Conservation (phyloP, 2,113 vertebrate species). For the Meriones unguiculatus region DNA sequence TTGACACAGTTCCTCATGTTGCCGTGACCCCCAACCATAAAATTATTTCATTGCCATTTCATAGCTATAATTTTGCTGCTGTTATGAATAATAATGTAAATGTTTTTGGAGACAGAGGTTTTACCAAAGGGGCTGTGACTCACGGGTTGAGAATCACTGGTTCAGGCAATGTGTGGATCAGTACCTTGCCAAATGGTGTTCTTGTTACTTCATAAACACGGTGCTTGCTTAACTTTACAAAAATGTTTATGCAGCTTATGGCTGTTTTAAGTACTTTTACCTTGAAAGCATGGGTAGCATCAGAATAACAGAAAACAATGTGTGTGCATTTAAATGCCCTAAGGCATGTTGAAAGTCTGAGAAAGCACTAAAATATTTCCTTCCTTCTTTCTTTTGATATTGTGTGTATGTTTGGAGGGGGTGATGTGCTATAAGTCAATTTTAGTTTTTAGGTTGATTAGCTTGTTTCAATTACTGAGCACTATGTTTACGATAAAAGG, state of each 20-base stretch:
- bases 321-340: neutral
- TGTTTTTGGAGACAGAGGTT: neutral
- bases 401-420: neutral
- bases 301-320: neutral
- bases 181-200: neutral
- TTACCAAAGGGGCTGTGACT: neutral
- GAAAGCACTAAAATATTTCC: neutral
- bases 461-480: neutral
- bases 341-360: neutral
- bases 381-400: neutral
- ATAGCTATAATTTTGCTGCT: neutral
- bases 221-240: neutral
- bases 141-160: neutral
- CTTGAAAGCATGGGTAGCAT: neutral
- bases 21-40: neutral
- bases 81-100: neutral
- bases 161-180: neutral
- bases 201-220: neutral
- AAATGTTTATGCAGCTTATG: neutral
- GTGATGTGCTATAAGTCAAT: neutral
- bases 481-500: conserved; percentile 10
- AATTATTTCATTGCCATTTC: neutral
- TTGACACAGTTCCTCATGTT: neutral
- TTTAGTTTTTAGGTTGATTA: neutral
- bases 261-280: conserved; percentile 12